Evolutionary conservation across 2,113 vertebrate species (phyloP), one percentile per base, ranked within the genome.

Genomic region (Psammodynastes pulverulentus): DNA sequence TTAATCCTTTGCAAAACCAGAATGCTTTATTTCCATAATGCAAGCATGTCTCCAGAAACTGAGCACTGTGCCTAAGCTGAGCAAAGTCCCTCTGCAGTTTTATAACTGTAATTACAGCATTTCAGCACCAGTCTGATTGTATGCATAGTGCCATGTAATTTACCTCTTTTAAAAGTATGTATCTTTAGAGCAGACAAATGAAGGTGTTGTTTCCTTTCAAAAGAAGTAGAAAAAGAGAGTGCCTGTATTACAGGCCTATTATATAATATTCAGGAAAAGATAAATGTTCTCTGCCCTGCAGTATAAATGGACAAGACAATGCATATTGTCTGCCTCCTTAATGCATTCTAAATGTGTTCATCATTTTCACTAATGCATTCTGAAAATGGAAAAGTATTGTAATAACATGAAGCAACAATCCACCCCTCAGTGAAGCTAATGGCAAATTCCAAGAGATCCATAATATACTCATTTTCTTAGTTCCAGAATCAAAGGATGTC

Each of bases 231-330:
- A 43, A 45, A 93, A 51, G 52, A 95, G 67, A 79, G 34, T 90
- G 92, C 39, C 45, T 94, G 89, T 43, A 92, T 72, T 92, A 94
- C 92, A 94, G 92, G 95, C 79, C 95, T 94, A 94, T 92, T 94
- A 84, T 92, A 89, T 96, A 86, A 51, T 93, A 54, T 93, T 89
- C 87, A 58, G 49, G 93, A 84, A 86, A 0, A 1, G 48, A 94
- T 94, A 1, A 0, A 43, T 94, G 93, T 87, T 90, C 15, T 34
- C 79, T 45, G 91, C 53, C 79, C n/a, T 1, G 95, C 17, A 39
- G 17, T 86, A 93, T 94, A 53, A 54, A 52, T 0, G 1, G 48
- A 45, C 34, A 91, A 91, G 91, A 91, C 48, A 88, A 49, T 23
- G 9, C 84, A 89, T 94, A 91, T 9, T 67, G 62, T 67, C 62